Percentiles rank a stretch among this genome's conserved stretches.
Conservation (phyloP, 1,140 invertebrate genomes). For the Drosophila sp. region DNA sequence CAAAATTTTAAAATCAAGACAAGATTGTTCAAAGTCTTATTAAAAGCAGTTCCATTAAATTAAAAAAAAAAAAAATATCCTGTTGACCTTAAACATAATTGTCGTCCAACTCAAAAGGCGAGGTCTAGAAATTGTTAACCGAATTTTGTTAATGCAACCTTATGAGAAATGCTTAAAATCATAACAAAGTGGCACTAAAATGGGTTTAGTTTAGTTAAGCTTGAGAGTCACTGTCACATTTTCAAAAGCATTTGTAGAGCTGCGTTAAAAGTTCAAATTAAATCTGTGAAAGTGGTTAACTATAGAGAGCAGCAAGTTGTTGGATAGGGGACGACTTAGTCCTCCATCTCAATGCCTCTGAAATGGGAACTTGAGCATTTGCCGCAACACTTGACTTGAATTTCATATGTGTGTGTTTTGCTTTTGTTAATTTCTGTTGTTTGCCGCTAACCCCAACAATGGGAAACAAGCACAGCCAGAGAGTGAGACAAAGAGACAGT, state of each 20-base stretch:
- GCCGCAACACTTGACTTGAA: conserved; percentile 75
- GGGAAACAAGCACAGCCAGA: conserved; percentile 21
- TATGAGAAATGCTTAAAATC: too few species aligned
- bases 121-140: too few species aligned
- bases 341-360: background rate
- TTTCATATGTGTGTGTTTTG: conserved; percentile 45
- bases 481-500: background rate
- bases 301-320: background rate
- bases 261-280: background rate
- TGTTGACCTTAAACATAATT: too few species aligned
- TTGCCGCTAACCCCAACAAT: conserved; percentile 73
- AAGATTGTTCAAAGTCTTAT: too few species aligned
- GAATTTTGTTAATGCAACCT: too few species aligned
- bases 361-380: conserved; percentile 39
- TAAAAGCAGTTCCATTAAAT: too few species aligned
- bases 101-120: too few species aligned
- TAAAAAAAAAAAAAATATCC: too few species aligned
- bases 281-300: background rate
- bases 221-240: background rate
- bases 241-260: background rate
- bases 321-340: background rate
- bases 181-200: background rate
- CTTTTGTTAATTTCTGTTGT: conserved; percentile 79
- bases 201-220: background rate
- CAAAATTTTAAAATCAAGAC: too few species aligned